These are phyloP conservation scores for Pseudolaguvia tuberculata DNA, from an alignment of 2,113 vertebrate species.

Conservation along the genomic window DNA sequence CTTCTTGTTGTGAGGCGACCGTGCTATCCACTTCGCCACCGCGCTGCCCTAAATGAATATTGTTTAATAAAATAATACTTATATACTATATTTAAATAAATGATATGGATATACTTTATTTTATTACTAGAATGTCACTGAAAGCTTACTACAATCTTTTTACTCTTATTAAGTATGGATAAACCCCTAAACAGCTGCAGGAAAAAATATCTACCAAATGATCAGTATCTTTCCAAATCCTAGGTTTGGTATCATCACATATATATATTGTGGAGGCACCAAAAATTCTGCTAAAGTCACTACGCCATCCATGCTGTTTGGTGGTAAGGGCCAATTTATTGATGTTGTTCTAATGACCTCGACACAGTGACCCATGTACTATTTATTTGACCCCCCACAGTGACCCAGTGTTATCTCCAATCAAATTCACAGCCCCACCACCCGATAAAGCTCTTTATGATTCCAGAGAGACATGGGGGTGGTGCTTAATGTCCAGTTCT, in stretches of 20 bases:
- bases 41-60: too few relatives aligned
- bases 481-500: slow-evolving; percentile 26
- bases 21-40: too few relatives aligned
- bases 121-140: too few relatives aligned
- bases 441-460: slow-evolving; percentile 19
- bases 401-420: slow-evolving; percentile 3
- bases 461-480: slow-evolving; percentile 26
- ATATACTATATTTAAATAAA: too few relatives aligned
- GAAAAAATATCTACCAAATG: not conserved
- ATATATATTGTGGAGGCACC: not conserved
- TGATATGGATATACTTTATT: too few relatives aligned
- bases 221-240: not conserved
- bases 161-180: too few relatives aligned
- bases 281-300: not conserved
- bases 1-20: too few relatives aligned
- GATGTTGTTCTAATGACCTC: slow-evolving; percentile 8
- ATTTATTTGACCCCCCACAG: not conserved
- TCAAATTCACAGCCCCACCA: not conserved
- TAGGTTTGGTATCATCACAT: not conserved
- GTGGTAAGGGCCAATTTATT: slow-evolving; percentile 6
- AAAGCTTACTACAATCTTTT: too few relatives aligned
- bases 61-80: too few relatives aligned
- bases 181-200: too few relatives aligned
- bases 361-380: not conserved
- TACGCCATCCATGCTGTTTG: not conserved